Percentiles rank a stretch among this genome's conserved stretches.
These are phyloP conservation scores for Danio jaintianensis DNA, from an alignment of 2,797 vertebrate species.

Conservation along the genomic window DNA sequence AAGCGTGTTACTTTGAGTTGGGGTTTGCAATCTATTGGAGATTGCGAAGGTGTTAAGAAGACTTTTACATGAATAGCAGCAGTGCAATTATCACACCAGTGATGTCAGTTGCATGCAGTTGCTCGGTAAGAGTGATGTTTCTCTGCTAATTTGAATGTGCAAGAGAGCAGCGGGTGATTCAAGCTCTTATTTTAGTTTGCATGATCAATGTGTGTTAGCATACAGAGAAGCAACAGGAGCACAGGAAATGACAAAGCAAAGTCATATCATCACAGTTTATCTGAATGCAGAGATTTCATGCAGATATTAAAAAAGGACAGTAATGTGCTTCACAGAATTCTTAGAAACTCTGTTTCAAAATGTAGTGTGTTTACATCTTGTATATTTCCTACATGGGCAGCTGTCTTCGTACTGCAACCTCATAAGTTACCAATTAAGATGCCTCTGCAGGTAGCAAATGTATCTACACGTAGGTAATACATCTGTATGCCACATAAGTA, in stretches of 20 bases:
- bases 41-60: constrained; percentile 58
- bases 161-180: constrained; percentile 36
- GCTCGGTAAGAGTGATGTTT: constrained; percentile 17
- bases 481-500: background rate
- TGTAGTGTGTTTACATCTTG: background rate
- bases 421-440: background rate
- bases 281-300: background rate
- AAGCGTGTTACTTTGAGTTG: background rate
- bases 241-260: background rate
- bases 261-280: background rate
- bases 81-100: constrained; percentile 37
- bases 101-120: constrained; percentile 14
- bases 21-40: constrained; percentile 38
- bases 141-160: constrained; percentile 16
- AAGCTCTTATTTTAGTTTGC: constrained; percentile 45
- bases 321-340: background rate
- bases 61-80: constrained; percentile 58
- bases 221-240: constrained; percentile 2
- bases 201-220: constrained; percentile 27
- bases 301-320: background rate
- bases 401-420: background rate
- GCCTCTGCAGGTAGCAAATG: too few relatives aligned
- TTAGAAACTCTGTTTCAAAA: constrained; percentile 29
- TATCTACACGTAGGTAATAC: background rate
- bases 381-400: background rate